Percentiles rank a stretch among this genome's conserved stretches.
Evolutionary conservation across 2,888 invertebrate species (phyloP).

Genomic region (Amblyjoppa proteus): DNA sequence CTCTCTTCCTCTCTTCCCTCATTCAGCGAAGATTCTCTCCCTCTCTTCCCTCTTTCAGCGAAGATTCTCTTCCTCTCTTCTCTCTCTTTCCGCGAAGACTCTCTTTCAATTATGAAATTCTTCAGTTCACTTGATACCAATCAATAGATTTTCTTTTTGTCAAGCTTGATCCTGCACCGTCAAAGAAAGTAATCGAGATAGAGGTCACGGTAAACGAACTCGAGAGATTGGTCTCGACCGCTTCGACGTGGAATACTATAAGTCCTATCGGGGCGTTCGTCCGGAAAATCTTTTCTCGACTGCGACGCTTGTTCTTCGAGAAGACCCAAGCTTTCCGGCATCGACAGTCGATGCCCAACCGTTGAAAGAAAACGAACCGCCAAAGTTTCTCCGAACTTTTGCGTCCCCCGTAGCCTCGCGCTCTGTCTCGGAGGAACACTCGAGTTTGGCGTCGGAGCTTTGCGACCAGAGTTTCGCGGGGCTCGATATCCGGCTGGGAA

Average conservation of each 20-base stretch:
- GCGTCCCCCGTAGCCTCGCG: slow-evolving; percentile 15
- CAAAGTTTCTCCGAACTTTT: slow-evolving; percentile 61
- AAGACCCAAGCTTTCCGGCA: slow-evolving; percentile 43
- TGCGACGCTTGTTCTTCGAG: slow-evolving; percentile 55
- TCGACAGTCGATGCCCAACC: slow-evolving; percentile 35
- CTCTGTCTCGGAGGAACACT: slow-evolving; percentile 21
- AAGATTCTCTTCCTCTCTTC: not conserved
- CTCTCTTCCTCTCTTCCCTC: no score
- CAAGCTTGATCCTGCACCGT: not conserved
- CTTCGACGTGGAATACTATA: slow-evolving; percentile 53
- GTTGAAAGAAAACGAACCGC: slow-evolving; percentile 62
- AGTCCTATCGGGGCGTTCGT: slow-evolving; percentile 65
- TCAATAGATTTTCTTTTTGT: not conserved
- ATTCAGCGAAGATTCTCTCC: not conserved
- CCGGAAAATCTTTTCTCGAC: slow-evolving; percentile 68
- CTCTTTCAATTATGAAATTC: not conserved
- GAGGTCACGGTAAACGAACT: slow-evolving; percentile 39
- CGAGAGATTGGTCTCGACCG: slow-evolving; percentile 46
- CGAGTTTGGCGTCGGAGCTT: slow-evolving; percentile 44
- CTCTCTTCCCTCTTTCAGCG: not conserved
- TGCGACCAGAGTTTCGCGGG: slow-evolving; percentile 39
- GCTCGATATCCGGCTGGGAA: slow-evolving; percentile 59
- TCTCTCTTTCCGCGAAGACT: not conserved
- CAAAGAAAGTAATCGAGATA: slow-evolving; percentile 25
- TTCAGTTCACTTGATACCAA: not conserved